Base-by-base conservation (phyloP, 2,113 vertebrate genomes). In the Bambusicola thoracicus region DNA sequence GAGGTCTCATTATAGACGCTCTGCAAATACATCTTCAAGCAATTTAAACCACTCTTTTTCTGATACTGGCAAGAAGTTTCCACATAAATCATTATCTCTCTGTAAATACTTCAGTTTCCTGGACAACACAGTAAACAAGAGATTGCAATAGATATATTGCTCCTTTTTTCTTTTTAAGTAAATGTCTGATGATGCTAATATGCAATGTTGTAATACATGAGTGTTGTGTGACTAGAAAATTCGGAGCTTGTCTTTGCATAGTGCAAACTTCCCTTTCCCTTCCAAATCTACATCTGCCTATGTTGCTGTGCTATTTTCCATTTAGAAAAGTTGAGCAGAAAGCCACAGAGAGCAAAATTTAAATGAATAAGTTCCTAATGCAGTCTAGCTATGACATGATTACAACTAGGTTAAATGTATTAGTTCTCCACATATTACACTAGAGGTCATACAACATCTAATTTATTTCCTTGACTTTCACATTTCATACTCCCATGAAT, bases 401-500 rank as follows among this genome's bases (percentile, higher is more conserved):
- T 96, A 88, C 95, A 94, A 81, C 91, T 79, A 91, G 51, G 93
- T 94, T 92, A 72, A 94, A 95, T 88, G 87, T 82, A 95, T 89
- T 92, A 94, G 68, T 93, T 89, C 93, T 92, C 70, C 62, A 83
- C 86, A 70, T 91, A 96, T 88, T 96, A 87, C 56, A 61, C 77
- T 92, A 93, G 92, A 96, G 91, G 91, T 96, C 94, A 94, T 56
- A 65, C 56, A 94, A 87, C 90, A 90, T 85, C 76, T 96, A 87
- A 94, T 96, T 73, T 90, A 94, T 96, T 96, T 89, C 88, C 81
- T 79, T 79, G 90, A 90, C 94, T 96, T 94, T 91, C 73, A 89
- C 78, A 91, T 93, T 97, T 96, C 87, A 96, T 81, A 90, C 70
- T 94, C 93, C 63, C 84, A 43, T 90, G 92, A 88, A 94, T 82